Evolutionary conservation across 1,140 invertebrate genomes (phyloP), one percentile per base, ranked within the genome.

Genomic region (Aphidius ervi): DNA sequence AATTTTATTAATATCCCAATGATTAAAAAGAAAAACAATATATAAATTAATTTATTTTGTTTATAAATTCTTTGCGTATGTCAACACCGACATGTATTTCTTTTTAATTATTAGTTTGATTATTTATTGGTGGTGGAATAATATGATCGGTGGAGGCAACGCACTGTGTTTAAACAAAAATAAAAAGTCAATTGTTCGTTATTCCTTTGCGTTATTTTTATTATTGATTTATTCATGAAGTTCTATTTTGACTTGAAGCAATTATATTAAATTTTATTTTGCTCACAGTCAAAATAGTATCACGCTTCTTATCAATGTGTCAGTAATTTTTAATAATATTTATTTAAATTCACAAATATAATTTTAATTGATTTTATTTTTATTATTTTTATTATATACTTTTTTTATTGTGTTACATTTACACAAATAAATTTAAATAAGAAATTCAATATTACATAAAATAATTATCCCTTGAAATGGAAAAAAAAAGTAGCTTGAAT

Each of bases 301-400:
- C 68, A 73, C 70, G 76, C 78, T 80, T 80, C 65, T 79, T 78
- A 77, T 80, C 69, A 73, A 67, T 78, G 72, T 78, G 16, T 16
- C 16, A 16, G 16, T 16, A 16, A 16, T 16, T 16, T 16, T 70
- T 66, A 73, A 72, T 73, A 64, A 75, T 71, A 67, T 63, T 68
- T 54, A 55, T 31, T 31, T 31, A 31, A 3, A 31, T 31, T 31
- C 23, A 31, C 23, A 31, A 31, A 31, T 31, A 31, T 31, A 31
- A 31, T 31, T 31, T 31, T 4, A 31, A 31, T 31, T 31, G 23
- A 31, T 31, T 31, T 31, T 31, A 31, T 3, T 31, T 31, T 31
- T 31, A 2, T 31, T 31, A 3, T 31, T 31, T 31, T 31, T 3
- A 31, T 31, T 16, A 16, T 16, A 16, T 16, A 16, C 16, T 31